These are phyloP conservation scores for Champsocephalus gunnari DNA, from an alignment of 2,797 vertebrate genomes.

Conservation along the genomic window DNA sequence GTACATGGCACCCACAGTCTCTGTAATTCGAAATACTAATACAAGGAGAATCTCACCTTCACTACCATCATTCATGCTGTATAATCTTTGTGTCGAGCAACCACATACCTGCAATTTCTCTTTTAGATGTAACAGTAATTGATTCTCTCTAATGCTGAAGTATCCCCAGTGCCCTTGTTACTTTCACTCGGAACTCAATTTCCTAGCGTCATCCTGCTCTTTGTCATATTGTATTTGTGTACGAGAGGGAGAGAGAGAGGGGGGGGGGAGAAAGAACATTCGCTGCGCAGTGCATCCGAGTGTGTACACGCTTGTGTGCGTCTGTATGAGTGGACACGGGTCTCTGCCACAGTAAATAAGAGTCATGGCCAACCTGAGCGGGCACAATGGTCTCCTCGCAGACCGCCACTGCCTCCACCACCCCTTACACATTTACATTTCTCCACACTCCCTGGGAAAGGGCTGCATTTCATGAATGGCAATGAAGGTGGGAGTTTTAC, in stretches of 20 bases:
- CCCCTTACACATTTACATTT: conserved; percentile 84
- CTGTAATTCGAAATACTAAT: conserved; percentile 56
- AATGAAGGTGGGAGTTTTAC: conserved; percentile 85
- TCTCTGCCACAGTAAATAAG: conserved; percentile 84
- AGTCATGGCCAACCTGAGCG: conserved; percentile 82
- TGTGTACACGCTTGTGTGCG: conserved; percentile 60
- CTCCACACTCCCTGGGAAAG: conserved; percentile 82
- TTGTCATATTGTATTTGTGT: conserved; percentile 69
- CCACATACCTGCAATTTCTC: conserved; percentile 68
- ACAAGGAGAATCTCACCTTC: conserved; percentile 72
- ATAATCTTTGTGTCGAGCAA: conserved; percentile 65
- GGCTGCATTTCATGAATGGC: conserved; percentile 87
- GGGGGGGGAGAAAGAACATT: conserved; percentile 41
- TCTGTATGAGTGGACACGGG: conserved; percentile 69
- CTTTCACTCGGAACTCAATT: conserved; percentile 70
- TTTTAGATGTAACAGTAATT: conserved; percentile 74
- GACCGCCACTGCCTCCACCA: conserved; percentile 69
- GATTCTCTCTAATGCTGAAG: conserved; percentile 73
- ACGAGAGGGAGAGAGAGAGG: conserved; percentile 8
- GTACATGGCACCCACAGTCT: conserved; percentile 38
- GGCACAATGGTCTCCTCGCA: conserved; percentile 78
- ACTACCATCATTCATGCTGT: conserved; percentile 61
- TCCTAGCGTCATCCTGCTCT: conserved; percentile 66
- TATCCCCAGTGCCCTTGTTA: conserved; percentile 70
- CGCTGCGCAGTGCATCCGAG: conserved; percentile 21